Base-by-base conservation (phyloP, 37 sponge, comb jelly and placozoan species). In the Halisarca cf. caerulea region DNA sequence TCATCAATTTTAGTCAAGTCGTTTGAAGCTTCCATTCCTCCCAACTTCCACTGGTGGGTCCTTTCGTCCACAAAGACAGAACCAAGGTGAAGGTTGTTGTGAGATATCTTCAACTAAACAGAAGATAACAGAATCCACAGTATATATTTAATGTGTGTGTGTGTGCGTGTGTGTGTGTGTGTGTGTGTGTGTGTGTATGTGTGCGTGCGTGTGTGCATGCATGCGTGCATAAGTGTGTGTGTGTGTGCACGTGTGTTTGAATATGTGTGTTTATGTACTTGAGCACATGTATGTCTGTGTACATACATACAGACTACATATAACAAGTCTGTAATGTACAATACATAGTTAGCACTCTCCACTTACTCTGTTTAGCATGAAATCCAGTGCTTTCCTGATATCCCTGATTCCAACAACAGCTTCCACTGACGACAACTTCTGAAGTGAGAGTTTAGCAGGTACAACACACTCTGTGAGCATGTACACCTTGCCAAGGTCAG, bases 361-460 rank as follows among this genome's bases (percentile, higher is more conserved):
- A 1, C 77, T 78, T 21, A 86, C 88, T 61, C 82, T 89, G 24
- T 68, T 24, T 33, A 89, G 93, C 32, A 92, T 83, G 80, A 92
- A 92, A 33, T 47, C 66, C 20, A 92, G 66, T 18, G 80, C 93
- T 1, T 28, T 24, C 5, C 81, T 83, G 34, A 92, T 66, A 36
- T 86, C 93, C 35, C 87, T 89, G 79, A 87, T 73, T 58, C 93
- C 93, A 58, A 68, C 82, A 34, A 89, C 84, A 25, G 69, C 40
- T 27, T 64, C 87, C 86, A 85, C 93, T 47, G 58, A 25, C 24
- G 83, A 32, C 33, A 82, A 5, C 25, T 44, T 44, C 18, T 45
- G 38, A 37, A 88, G 43, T 25, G 83, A 57, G 1, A 27, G 25
- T 11, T 2, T 7, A 21, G 90, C 28, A 0, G 94, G 94, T 2